Evolutionary conservation across 2,888 invertebrate species (phyloP).

Genomic region (Melinaea marsaeus): DNA sequence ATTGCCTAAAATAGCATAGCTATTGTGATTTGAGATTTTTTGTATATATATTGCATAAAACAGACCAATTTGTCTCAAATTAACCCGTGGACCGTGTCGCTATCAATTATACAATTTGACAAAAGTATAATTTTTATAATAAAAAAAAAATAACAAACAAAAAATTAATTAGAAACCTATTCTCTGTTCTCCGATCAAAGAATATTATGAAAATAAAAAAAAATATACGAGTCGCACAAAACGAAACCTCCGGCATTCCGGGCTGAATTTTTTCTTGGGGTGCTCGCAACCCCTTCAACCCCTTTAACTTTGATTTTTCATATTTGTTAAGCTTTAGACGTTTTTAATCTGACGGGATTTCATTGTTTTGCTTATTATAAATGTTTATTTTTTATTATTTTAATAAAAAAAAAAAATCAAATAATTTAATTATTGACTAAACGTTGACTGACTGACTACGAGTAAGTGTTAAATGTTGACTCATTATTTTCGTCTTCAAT

Average conservation of each 20-base stretch:
- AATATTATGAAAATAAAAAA: conserved; percentile 43
- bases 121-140: too few relatives aligned
- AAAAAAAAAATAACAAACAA: background rate
- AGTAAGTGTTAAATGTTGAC: conserved; percentile 75
- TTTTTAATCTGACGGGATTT: conserved; percentile 4
- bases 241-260: conserved; percentile 56
- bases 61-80: too few relatives aligned
- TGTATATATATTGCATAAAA: too few relatives aligned
- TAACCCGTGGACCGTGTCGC: too few relatives aligned
- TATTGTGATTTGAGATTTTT: too few relatives aligned
- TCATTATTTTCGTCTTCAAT: conserved; percentile 77
- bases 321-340: conserved; percentile 9
- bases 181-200: conserved; percentile 48
- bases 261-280: conserved; percentile 59
- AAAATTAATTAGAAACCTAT: conserved; percentile 13
- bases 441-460: conserved; percentile 32
- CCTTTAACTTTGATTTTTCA: conserved; percentile 38
- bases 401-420: too few relatives aligned
- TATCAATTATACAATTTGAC: too few relatives aligned
- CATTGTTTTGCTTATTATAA: background rate
- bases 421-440: too few relatives aligned
- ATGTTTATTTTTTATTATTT: background rate
- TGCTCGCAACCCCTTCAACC: conserved; percentile 62
- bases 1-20: too few relatives aligned
- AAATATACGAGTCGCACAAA: conserved; percentile 45